Conservation (phyloP, 2,797 vertebrate species). For the Lepilemur ruficaudatus region DNA sequence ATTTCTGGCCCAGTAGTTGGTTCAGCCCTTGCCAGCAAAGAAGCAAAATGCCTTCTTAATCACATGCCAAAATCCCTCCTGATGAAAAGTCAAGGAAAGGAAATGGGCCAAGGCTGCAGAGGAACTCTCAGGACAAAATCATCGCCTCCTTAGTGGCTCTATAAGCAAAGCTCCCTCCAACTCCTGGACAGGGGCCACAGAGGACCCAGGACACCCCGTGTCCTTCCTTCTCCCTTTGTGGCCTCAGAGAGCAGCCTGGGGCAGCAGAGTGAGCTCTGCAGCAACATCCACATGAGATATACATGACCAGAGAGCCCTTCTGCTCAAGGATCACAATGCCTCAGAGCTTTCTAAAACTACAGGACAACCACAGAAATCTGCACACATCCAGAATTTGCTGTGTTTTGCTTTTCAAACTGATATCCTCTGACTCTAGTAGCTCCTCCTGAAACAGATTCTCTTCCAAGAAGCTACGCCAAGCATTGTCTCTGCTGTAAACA, state of each 20-base stretch:
- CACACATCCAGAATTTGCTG: background rate
- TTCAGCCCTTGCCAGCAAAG: slow-evolving; percentile 58
- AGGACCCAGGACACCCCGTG: background rate
- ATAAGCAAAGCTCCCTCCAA: background rate
- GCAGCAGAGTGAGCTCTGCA: background rate
- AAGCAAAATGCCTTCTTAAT: slow-evolving; percentile 46
- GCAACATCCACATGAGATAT: background rate
- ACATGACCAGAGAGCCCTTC: background rate
- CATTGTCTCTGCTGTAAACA: background rate
- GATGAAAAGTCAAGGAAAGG: slow-evolving; percentile 30
- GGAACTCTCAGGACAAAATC: slow-evolving; percentile 4
- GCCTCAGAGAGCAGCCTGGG: background rate
- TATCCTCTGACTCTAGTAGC: background rate
- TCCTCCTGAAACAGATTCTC: slow-evolving; percentile 6
- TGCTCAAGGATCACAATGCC: background rate
- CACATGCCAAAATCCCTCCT: slow-evolving; percentile 10
- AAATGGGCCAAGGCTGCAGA: slow-evolving; percentile 13
- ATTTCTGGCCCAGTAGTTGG: slow-evolving; percentile 59
- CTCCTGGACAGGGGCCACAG: background rate
- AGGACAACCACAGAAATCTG: background rate
- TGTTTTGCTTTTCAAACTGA: slow-evolving; percentile 28
- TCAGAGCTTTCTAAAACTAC: background rate
- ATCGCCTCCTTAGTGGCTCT: background rate
- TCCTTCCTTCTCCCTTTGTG: background rate
- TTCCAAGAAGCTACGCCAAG: slow-evolving; percentile 26